These are phyloP conservation scores for Pentalonia nigronervosa DNA, from an alignment of 1,140 invertebrate genomes.

Conservation along the genomic window DNA sequence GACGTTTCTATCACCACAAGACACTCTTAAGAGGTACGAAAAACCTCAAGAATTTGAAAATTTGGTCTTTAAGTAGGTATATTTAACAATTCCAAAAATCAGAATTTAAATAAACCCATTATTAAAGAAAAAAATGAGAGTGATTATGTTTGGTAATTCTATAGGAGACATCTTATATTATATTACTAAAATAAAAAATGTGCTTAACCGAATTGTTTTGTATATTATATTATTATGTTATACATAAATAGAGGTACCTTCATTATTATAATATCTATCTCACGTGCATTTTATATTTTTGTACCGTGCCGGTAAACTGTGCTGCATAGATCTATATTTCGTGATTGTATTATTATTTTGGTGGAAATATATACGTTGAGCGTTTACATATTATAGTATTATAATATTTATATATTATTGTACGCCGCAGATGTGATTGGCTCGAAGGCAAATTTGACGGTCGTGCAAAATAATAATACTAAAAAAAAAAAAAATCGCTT, in stretches of 20 bases:
- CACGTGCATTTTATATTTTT: background rate
- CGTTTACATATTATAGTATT: background rate
- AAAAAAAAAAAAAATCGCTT: background rate
- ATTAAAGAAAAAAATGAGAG: too few species aligned
- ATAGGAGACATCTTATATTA: background rate
- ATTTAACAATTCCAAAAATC: too few species aligned
- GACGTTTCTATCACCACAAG: too few species aligned
- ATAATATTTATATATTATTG: slow-evolving; percentile 9
- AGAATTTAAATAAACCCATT: too few species aligned
- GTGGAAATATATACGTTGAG: background rate
- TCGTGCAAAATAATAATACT: background rate
- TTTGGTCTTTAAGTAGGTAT: too few species aligned
- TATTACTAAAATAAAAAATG: background rate
- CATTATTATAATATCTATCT: too few species aligned
- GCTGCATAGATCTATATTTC: background rate
- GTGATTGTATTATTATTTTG: background rate
- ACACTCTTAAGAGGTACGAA: too few species aligned
- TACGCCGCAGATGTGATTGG: background rate
- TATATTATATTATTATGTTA: background rate
- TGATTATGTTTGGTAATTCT: too few species aligned
- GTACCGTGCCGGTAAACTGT: background rate
- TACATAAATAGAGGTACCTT: background rate
- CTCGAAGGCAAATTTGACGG: background rate
- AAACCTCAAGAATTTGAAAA: too few species aligned
- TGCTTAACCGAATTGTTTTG: background rate